Conservation (phyloP, 2,113 vertebrate species). For the Pseudorasbora parva region DNA sequence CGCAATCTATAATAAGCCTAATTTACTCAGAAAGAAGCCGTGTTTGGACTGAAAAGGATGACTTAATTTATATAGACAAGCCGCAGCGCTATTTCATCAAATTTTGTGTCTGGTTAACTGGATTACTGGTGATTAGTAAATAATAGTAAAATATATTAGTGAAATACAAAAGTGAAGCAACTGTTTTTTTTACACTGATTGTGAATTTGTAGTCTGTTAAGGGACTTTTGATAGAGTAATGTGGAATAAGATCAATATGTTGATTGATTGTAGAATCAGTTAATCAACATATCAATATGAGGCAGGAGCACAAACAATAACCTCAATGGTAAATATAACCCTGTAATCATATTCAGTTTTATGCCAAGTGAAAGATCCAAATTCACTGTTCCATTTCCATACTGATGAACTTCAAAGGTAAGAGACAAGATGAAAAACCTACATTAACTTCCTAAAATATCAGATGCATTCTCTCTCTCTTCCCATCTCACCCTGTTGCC, state of each 20-base stretch:
- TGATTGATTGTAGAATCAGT: too few relatives aligned
- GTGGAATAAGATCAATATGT: neutral
- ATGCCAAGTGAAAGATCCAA: conserved; percentile 31
- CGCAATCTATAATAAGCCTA: conserved; percentile 1
- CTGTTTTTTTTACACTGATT: neutral
- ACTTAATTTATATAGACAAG: conserved; percentile 30
- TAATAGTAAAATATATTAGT: neutral
- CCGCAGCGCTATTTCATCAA: neutral
- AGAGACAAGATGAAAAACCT: conserved; percentile 42
- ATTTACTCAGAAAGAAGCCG: neutral
- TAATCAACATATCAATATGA: neutral
- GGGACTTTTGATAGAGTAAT: neutral
- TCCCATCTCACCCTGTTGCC: conserved; percentile 70
- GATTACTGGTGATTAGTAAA: conserved; percentile 20
- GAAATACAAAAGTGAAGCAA: neutral
- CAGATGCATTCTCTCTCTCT: conserved; percentile 29
- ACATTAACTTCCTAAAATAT: conserved; percentile 31
- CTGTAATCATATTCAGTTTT: conserved; percentile 31
- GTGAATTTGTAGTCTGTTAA: neutral
- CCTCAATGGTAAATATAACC: neutral
- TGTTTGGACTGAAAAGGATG: conserved; percentile 4
- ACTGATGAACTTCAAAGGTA: conserved; percentile 39
- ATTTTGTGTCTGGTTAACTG: conserved; percentile 6
- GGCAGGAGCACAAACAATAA: conserved; percentile 2
- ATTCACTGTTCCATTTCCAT: conserved; percentile 38